Base-by-base conservation (phyloP, 2,113 vertebrate species). In the Diadophis punctatus region DNA sequence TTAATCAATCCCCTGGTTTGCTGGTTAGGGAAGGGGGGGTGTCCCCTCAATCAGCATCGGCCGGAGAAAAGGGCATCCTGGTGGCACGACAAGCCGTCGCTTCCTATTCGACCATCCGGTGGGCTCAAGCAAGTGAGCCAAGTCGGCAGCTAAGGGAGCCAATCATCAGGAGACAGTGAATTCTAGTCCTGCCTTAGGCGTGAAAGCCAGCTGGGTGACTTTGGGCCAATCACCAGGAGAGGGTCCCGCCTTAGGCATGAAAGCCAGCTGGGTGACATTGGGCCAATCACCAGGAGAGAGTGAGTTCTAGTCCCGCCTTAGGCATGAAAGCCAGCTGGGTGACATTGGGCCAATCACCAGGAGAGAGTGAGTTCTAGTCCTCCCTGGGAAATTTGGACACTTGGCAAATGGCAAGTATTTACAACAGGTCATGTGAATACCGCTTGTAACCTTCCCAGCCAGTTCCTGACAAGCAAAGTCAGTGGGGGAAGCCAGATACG, bases 161-260 rank as follows among this genome's bases (percentile, higher is more conserved):
- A 55, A 55, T 55, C 53, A 58, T 22, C 52, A 60, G 58, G 58
- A 60, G 25, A 27, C 0, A 0, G 9, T 27, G 58, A 60, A 8
- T 60, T 60, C 8, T 60, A 60, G 58, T 27, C 1, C 8, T 1
- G 3, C 8, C 8, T 60, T 60, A 60, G 58, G 2, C 9, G 27
- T 3, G 1, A 60, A 27, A 27, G 25, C 25, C 0, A 0, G 3
- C 3, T 60, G 25, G 25, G 9, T 60, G 25, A 60, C 58, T 30
- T 27, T 60, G 9, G 3, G 3, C 25, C 25, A 30, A 60, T 60
- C 9, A 60, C 58, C 58, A 60, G 3, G 58, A 63, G 27, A 30
- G 0, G 1, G 56, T 27, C 0, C 58, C 1, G 0, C 3, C 10
- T 60, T 60, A 30, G 58, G 8, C 3, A 60, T 25, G 7, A 60